A percentile compares a stretch with the other conserved stretches of the same genome.
Conservation (phyloP, 2,888 invertebrate genomes). For the Agapostemon virescens region DNA sequence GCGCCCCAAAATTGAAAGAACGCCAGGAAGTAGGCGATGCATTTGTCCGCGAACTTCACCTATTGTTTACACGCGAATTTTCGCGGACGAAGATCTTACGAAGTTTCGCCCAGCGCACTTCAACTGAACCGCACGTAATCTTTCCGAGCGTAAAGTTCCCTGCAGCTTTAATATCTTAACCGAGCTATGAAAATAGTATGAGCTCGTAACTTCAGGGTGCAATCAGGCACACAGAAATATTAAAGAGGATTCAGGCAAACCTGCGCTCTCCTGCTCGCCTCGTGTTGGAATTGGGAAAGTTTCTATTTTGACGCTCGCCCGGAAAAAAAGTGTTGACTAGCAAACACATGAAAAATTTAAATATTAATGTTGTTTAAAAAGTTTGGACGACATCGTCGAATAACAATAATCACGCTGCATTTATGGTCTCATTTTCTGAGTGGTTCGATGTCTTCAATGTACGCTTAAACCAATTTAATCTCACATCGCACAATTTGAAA, state of each 20-base stretch:
- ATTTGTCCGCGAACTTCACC: slow-evolving; percentile 31
- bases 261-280: not conserved
- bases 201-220: not conserved
- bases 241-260: not conserved
- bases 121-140: slow-evolving; percentile 1
- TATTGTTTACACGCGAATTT: slow-evolving; percentile 21
- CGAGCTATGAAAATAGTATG: slow-evolving; percentile 7
- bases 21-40: slow-evolving; percentile 30
- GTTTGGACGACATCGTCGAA: not conserved
- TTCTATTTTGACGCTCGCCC: not conserved
- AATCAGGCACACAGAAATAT: slow-evolving; percentile 7
- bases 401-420: not conserved
- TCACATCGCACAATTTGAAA: too few relatives aligned
- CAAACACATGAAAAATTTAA: not conserved
- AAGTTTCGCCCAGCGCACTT: not conserved
- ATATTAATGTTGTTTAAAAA: not conserved
- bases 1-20: slow-evolving; percentile 41
- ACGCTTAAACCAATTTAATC: too few relatives aligned
- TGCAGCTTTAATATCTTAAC: slow-evolving; percentile 18
- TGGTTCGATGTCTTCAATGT: not conserved
- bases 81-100: not conserved
- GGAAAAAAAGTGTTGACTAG: not conserved
- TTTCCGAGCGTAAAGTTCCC: slow-evolving; percentile 25
- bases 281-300: not conserved
- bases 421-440: too few relatives aligned